phyloP scores from a whole-genome alignment of 2,797 vertebrate genomes.

The Spheniscus humboldti region DNA sequence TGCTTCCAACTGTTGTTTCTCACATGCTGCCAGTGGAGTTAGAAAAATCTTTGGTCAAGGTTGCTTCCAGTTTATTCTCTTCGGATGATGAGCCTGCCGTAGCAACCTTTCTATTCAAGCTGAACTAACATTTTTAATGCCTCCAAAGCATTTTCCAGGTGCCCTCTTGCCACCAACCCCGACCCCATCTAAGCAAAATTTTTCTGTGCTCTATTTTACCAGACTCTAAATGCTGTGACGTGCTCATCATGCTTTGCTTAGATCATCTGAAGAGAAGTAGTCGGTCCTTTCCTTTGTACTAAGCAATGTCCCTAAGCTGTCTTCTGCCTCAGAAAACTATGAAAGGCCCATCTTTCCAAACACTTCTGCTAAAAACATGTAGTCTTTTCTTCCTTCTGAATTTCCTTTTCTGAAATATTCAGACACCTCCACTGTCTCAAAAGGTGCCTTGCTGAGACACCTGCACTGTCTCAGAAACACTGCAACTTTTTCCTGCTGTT shows the following conservation, averaged over 20 bases:
- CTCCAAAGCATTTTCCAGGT: background rate
- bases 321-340: background rate
- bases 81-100: background rate
- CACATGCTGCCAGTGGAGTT: background rate
- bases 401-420: background rate
- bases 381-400: background rate
- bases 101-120: background rate
- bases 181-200: background rate
- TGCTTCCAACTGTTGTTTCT: background rate
- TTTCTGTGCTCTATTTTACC: background rate
- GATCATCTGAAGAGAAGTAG: background rate
- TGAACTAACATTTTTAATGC: background rate
- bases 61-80: background rate
- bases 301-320: background rate
- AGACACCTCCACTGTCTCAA: background rate
- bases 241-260: background rate
- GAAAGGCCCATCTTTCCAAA: background rate
- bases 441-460: background rate
- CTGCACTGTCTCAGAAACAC: background rate
- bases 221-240: background rate
- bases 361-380: background rate
- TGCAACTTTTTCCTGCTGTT: background rate
- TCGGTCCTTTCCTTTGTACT: background rate
- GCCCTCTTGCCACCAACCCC: background rate
- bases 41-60: background rate